A percentile compares a stretch with the other conserved stretches of the same genome.
Evolutionary conservation across 2,113 vertebrate genomes (phyloP).

Genomic region (Colossoma macropomum): DNA sequence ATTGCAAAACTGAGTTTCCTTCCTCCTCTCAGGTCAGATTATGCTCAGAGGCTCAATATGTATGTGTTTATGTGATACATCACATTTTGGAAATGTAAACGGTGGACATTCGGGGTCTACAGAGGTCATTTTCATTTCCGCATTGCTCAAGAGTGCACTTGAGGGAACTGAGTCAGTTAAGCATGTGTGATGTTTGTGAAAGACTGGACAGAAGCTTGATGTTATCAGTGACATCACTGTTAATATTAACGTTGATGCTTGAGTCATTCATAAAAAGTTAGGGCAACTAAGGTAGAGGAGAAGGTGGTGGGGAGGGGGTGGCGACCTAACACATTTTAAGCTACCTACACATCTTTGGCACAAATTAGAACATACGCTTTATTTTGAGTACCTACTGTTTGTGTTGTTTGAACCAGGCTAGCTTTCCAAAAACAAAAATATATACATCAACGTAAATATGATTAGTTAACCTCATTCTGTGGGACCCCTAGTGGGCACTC

Average conservation of each 20-base stretch:
- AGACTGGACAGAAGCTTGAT: background rate
- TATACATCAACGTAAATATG: too few species aligned
- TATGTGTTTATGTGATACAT: background rate
- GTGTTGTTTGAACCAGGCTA: too few species aligned
- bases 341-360: too few species aligned
- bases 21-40: background rate
- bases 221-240: too few species aligned
- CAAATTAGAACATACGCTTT: too few species aligned
- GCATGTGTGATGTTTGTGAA: background rate
- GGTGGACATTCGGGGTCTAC: background rate
- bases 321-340: too few species aligned
- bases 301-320: too few species aligned
- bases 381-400: too few species aligned
- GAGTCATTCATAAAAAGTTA: background rate
- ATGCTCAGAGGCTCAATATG: background rate
- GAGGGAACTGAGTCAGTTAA: background rate
- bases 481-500: too few species aligned
- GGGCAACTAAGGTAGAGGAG: too few species aligned
- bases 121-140: background rate
- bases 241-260: background rate
- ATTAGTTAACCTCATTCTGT: too few species aligned
- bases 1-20: slow-evolving; percentile 17
- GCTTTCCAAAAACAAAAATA: too few species aligned
- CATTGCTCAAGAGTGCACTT: background rate
- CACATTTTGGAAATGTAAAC: background rate